phyloP scores from a whole-genome alignment of 2,797 vertebrate species.

The Nothura maculosa region DNA sequence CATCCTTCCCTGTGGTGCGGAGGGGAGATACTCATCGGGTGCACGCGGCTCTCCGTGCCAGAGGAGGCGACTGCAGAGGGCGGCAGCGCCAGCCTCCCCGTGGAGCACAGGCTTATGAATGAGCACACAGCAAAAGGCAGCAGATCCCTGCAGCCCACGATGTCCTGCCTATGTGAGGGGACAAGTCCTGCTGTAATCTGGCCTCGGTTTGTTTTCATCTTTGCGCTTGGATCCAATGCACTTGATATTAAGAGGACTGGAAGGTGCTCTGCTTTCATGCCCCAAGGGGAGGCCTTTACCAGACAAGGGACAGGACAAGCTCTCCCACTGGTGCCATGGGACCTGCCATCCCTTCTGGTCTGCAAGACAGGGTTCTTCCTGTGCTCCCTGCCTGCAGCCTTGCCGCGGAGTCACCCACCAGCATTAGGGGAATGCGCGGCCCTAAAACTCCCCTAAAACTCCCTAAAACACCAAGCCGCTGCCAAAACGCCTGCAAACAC shows the following conservation, averaged over 20 bases:
- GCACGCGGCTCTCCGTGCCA: neutral
- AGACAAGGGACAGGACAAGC: neutral
- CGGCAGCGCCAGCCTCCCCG: neutral
- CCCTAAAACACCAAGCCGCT: neutral
- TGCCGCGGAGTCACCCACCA: neutral
- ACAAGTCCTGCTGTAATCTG: neutral
- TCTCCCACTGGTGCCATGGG: neutral
- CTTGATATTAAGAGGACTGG: neutral
- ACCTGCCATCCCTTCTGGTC: neutral
- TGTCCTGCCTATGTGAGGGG: neutral
- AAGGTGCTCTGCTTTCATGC: neutral
- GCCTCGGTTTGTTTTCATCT: neutral
- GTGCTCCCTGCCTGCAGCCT: neutral
- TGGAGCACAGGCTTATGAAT: neutral
- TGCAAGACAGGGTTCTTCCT: neutral
- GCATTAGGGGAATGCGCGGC: neutral
- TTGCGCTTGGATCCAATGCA: neutral
- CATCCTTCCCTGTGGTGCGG: slow-evolving; percentile 6
- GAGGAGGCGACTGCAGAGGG: neutral
- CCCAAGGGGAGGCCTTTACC: neutral
- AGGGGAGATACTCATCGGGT: neutral
- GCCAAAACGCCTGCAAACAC: slow-evolving; percentile 39
- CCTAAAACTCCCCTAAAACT: neutral
- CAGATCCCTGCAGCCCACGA: neutral
- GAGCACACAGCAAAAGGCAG: neutral